These are phyloP conservation scores for Himantopus leucocephalus DNA, from an alignment of 2,113 vertebrate genomes.

Conservation along the genomic window DNA sequence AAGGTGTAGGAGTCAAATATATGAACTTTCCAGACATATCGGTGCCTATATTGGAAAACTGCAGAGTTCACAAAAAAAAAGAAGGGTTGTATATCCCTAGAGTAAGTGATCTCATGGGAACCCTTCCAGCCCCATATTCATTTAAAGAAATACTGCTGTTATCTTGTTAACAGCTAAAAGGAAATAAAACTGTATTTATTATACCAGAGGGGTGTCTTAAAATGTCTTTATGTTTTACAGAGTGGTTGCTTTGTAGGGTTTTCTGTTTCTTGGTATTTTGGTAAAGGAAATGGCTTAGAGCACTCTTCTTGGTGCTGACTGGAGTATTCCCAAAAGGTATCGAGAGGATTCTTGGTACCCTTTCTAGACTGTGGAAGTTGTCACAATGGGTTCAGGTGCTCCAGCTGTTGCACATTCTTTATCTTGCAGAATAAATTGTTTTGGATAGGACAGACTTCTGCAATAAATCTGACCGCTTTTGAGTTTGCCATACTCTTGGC, in stretches of 20 bases:
- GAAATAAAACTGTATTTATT: background rate
- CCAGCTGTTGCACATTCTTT: background rate
- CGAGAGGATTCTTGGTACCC: background rate
- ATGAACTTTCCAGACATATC: background rate
- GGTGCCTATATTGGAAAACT: background rate
- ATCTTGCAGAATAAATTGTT: background rate
- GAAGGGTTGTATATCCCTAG: background rate
- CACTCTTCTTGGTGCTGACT: background rate
- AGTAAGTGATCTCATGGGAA: background rate
- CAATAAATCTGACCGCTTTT: background rate
- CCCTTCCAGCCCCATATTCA: background rate
- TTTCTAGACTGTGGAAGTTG: background rate
- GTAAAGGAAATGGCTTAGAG: background rate
- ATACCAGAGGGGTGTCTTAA: background rate
- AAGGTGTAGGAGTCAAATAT: background rate
- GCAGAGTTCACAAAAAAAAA: background rate
- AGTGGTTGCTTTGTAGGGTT: background rate
- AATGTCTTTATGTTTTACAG: background rate
- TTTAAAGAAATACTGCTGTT: background rate
- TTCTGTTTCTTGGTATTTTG: background rate
- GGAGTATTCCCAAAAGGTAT: background rate
- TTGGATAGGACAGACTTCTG: background rate
- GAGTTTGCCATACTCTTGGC: background rate
- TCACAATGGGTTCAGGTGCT: background rate
- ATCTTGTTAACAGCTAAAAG: background rate